Conservation (phyloP, 2,113 vertebrate species). For the Poecile atricapillus region DNA sequence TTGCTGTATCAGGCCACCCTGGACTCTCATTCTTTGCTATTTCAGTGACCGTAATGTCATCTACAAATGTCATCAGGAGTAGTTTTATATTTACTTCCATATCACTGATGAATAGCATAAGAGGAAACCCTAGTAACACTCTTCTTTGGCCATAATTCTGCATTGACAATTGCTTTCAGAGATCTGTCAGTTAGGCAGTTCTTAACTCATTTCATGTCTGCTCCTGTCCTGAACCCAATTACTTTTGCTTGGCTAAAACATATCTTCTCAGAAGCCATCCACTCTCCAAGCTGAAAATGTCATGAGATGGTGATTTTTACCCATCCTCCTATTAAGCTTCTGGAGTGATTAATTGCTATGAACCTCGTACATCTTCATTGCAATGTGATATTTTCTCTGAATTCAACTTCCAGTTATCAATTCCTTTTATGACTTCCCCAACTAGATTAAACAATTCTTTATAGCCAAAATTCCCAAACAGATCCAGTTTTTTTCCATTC, state of each 20-base stretch:
- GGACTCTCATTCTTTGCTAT: not conserved
- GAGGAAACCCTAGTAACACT: not conserved
- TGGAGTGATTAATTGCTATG: slow-evolving; percentile 6
- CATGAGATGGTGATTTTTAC: slow-evolving; percentile 28
- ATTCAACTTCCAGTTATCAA: not conserved
- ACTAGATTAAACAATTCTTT: not conserved
- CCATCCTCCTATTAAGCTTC: not conserved
- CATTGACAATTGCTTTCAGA: slow-evolving; percentile 48
- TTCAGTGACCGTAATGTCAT: not conserved
- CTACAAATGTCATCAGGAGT: slow-evolving; percentile 5
- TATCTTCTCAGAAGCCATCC: not conserved
- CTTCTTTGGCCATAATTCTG: slow-evolving; percentile 19
- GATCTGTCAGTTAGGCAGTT: slow-evolving; percentile 29
- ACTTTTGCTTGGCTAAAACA: slow-evolving; percentile 13
- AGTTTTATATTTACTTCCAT: slow-evolving; percentile 27
- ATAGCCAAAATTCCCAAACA: not conserved
- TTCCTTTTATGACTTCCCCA: not conserved
- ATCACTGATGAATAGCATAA: slow-evolving; percentile 1
- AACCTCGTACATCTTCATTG: not conserved
- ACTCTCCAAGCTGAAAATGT: slow-evolving; percentile 30
- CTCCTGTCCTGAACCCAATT: slow-evolving; percentile 42
- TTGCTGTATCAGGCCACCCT: not conserved
- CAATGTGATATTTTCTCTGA: not conserved
- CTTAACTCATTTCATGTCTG: slow-evolving; percentile 55
- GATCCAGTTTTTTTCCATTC: not conserved